These are phyloP conservation scores for Catharus ustulatus DNA, from an alignment of 2,797 vertebrate species.

Conservation along the genomic window DNA sequence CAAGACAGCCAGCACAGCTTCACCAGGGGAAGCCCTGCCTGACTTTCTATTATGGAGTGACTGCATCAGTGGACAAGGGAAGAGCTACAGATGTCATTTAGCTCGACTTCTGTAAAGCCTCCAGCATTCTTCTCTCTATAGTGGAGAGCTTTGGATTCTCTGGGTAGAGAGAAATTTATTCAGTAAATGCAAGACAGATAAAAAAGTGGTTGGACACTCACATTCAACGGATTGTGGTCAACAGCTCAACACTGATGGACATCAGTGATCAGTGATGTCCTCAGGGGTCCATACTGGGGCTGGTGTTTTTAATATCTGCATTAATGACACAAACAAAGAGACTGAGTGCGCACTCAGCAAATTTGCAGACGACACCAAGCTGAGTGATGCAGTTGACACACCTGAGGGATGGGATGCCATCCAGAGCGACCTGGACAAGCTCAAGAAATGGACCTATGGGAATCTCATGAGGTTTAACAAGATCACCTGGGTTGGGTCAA, in stretches of 20 bases:
- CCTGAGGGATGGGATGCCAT: background rate
- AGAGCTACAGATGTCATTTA: background rate
- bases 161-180: background rate
- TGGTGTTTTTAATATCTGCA: background rate
- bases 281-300: background rate
- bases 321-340: background rate
- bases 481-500: background rate
- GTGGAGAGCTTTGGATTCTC: background rate
- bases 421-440: background rate
- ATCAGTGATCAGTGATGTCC: background rate
- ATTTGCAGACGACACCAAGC: background rate
- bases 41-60: background rate
- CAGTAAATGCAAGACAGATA: background rate
- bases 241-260: background rate
- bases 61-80: background rate
- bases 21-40: background rate
- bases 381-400: background rate
- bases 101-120: background rate
- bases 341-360: background rate
- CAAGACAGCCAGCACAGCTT: background rate
- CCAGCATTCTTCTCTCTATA: background rate
- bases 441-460: background rate
- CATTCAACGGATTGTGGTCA: background rate
- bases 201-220: background rate
- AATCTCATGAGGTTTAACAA: background rate